Base-by-base conservation (phyloP, 2,888 invertebrate species). In the Zelleria hepariella region DNA sequence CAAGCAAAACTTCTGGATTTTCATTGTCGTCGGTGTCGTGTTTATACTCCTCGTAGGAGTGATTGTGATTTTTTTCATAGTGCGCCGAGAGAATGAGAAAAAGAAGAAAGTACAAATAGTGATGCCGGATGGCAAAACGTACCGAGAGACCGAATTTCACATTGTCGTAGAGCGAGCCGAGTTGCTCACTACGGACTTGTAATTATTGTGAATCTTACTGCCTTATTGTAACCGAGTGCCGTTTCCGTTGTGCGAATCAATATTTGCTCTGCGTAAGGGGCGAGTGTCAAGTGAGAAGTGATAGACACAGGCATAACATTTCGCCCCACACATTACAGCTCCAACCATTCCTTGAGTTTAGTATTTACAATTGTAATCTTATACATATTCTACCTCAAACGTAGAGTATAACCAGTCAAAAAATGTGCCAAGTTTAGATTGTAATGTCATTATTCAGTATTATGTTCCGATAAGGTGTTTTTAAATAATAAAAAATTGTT, bases 151-250 rank as follows among this genome's bases (percentile, higher is more conserved):
- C 8, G 95, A 96, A 82, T 92, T 96, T 69, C 94, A 95, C 78
- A 94, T 96, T 71, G 94, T 96, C 74, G 93, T 95, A 66, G 96
- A 96, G 87, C 92, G 94, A 78, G 94, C 95, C 53, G 94, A 95
- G 80, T 92, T 95, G 56, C 85, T 95, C 61, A 94, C 94, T 65
- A 95, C 95, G 66, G 94, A 95, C 81, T 91, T 95, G 78, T 93
- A 82, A 88, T 70, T n/a, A n/a, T n/a, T 52, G 54, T 49, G 59
- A 24, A 24, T 10, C 23, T 53, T 20, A 8, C 51, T 10, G 0
- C 1, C 23, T 23, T 23, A n/a, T n/a, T 15, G 23, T 20, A 51
- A 4, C 8, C n/a, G 8, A 23, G n/a, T n/a, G 51, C 18, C 20
- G n/a, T 8, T 20, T 10, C 21, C 52, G 2, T 25, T 5, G 23